Base-by-base conservation (phyloP, 1,140 invertebrate genomes). In the Hylyphantes graminicola region DNA sequence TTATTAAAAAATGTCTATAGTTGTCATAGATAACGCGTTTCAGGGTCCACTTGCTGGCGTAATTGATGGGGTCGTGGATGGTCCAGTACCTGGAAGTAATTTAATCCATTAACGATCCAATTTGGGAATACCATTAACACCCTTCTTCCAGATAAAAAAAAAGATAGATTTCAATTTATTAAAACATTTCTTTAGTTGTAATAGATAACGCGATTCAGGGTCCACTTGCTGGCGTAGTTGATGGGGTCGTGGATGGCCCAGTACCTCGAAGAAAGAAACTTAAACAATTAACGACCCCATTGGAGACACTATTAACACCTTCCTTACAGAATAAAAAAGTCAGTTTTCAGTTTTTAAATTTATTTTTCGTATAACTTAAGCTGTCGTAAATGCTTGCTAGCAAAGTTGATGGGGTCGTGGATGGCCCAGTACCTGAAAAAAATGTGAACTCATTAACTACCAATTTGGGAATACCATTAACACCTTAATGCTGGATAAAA, bases 141-240 rank as follows among this genome's bases (percentile, higher is more conserved):
- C n/a, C 35, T 35, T 5, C 35, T 35, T 35, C 2, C 35, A 35
- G 35, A 1, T 2, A 0, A 97, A 2, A 1, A 35, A 35, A 2
- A 35, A 35, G 35, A 2, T 35, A 35, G 1, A 35, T 35, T 35
- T 35, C 5, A 35, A 5, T 35, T 35, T 35, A n/a, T 35, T 35
- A 35, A 35, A 35, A 35, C 35, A 35, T 35, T 2, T 1, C 35
- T 35, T 35, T 2, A 35, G 35, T 35, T 35, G 35, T 35, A 1
- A 35, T 35, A 35, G 35, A 35, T 35, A 35, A 98, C 97, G 54
- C 97, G 92, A 86, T 95, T 94, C 17, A 96, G 90, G 1, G 97
- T 98, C 83, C 98, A 93, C 89, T 97, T 97, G 88, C 97, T 95
- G 9, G 97, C 96, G 90, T 99, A 99, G 88, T 97, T 97, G 82